Conservation (phyloP, 1,140 invertebrate species). For the Antheraea mylitta region DNA sequence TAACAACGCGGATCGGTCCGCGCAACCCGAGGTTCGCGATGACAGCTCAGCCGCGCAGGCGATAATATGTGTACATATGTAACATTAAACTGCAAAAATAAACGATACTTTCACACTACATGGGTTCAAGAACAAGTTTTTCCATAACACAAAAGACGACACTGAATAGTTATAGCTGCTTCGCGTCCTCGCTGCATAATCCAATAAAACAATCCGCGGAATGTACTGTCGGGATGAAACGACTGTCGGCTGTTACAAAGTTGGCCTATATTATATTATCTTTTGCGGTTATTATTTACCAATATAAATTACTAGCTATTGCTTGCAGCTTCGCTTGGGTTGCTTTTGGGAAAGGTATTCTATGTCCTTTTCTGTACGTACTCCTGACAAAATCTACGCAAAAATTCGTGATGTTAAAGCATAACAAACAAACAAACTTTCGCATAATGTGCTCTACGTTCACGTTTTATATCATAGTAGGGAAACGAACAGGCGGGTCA, state of each 20-base stretch:
- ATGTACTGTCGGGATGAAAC: conserved; percentile 64
- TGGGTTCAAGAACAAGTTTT: conserved; percentile 79
- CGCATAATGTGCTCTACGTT: too few species aligned
- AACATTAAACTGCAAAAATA: conserved; percentile 78
- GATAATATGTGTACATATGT: conserved; percentile 79
- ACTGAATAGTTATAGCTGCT: conserved; percentile 79
- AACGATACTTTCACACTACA: conserved; percentile 78
- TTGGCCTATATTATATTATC: neutral
- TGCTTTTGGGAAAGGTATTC: too few species aligned
- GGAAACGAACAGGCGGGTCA: too few species aligned
- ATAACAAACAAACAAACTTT: too few species aligned
- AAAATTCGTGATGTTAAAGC: too few species aligned
- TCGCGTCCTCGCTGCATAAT: conserved; percentile 74
- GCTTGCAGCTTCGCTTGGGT: too few species aligned
- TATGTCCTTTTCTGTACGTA: too few species aligned
- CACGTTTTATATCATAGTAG: too few species aligned
- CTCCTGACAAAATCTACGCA: too few species aligned
- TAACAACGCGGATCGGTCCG: conserved; percentile 42
- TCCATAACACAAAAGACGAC: conserved; percentile 79
- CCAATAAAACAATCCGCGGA: conserved; percentile 77
- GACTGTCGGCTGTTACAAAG: conserved; percentile 4
- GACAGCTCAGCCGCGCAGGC: conserved; percentile 58
- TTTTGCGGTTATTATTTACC: neutral
- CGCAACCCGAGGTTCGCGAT: conserved; percentile 36
- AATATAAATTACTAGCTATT: neutral